Evolutionary conservation across 2,113 vertebrate species (phyloP).

Genomic region (Thamnophis sirtalis): DNA sequence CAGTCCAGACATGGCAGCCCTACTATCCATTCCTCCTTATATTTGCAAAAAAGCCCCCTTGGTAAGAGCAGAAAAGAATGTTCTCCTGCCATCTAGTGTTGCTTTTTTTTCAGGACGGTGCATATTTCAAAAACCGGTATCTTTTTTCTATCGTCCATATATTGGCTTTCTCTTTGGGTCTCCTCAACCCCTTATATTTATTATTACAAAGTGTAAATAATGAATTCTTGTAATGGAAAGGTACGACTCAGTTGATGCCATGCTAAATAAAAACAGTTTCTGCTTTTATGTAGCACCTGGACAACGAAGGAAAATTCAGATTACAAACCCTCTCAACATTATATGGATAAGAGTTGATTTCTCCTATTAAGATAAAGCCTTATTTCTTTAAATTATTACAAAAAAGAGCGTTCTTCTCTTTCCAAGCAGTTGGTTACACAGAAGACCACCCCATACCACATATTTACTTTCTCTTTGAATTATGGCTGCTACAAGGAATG

Average conservation of each 20-base stretch:
- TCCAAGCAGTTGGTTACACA: background rate
- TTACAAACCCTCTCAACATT: background rate
- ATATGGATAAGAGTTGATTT: background rate
- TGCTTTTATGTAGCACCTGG: background rate
- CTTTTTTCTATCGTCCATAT: background rate
- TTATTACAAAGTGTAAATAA: background rate
- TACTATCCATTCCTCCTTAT: background rate
- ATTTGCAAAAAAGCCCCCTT: background rate
- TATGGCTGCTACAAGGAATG: background rate
- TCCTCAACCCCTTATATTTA: background rate
- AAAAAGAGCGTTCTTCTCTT: background rate
- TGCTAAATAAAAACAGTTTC: background rate
- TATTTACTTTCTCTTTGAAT: background rate
- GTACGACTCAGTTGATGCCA: no score
- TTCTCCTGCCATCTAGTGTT: slow-evolving; percentile 70
- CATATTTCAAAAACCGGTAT: no score
- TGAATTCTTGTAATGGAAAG: background rate
- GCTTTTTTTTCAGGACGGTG: background rate
- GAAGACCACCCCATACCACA: background rate
- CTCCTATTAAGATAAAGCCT: background rate
- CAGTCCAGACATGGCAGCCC: background rate
- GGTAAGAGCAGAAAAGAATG: slow-evolving; percentile 31
- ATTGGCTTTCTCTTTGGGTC: no score
- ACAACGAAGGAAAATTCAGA: background rate
- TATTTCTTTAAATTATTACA: background rate